Conservation (phyloP, 2,888 invertebrate species). For the Ophion ventricosus region DNA sequence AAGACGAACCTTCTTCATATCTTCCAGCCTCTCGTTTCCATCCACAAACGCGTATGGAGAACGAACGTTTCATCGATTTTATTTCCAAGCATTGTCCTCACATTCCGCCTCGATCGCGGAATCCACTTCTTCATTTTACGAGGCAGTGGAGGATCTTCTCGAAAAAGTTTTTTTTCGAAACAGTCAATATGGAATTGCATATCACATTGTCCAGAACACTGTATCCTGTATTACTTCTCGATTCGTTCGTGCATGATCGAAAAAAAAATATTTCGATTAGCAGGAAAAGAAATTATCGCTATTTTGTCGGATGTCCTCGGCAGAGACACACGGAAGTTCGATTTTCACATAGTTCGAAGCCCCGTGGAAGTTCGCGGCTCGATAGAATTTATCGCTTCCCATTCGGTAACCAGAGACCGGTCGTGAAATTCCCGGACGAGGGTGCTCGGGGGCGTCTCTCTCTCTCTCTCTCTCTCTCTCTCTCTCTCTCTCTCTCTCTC, state of each 20-base stretch:
- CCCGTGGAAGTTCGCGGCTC: constrained; percentile 36
- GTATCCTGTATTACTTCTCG: no score
- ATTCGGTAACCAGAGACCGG: constrained; percentile 56
- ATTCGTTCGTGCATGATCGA: no score
- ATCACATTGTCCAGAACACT: no score
- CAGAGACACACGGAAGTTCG: background rate
- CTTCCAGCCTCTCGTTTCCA: background rate
- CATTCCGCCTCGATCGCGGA: no score
- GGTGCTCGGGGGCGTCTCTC: constrained; percentile 47
- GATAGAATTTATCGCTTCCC: constrained; percentile 61
- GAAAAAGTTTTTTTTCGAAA: no score
- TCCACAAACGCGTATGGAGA: constrained; percentile 2
- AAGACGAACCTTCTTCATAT: constrained; percentile 40
- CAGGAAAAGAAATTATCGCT: background rate
- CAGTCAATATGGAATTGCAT: no score
- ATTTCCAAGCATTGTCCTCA: no score
- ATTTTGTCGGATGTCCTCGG: background rate
- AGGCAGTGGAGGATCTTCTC: no score
- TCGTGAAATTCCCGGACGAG: constrained; percentile 54
- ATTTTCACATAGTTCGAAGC: background rate
- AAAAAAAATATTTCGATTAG: no score
- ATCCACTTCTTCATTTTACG: no score
- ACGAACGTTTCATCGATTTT: no score
- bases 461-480: constrained; percentile 27
- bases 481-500: background rate